Conservation (phyloP, 2,888 invertebrate species). For the Lagria hirta region DNA sequence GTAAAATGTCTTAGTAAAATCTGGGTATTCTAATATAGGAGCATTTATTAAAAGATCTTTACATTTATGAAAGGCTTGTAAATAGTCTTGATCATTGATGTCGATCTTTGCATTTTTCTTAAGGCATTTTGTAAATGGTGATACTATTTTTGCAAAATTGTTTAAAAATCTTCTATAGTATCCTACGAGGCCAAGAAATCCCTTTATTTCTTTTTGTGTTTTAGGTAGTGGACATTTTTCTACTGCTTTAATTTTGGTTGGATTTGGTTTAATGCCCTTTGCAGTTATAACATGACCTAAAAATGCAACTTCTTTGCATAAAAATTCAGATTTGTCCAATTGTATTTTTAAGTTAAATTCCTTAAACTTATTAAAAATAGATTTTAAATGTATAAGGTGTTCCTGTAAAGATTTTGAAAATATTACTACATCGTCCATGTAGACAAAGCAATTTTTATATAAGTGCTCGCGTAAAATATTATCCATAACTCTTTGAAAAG, state of each 20-base stretch:
- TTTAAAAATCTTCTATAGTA: slow-evolving; percentile 2
- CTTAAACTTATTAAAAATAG: slow-evolving; percentile 33
- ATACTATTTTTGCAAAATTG: not conserved
- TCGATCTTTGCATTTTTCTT: not conserved
- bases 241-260: not conserved
- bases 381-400: slow-evolving; percentile 32
- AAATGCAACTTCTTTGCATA: not conserved
- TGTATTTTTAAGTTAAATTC: slow-evolving; percentile 25
- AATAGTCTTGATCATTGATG: slow-evolving; percentile 25
- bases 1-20: slow-evolving; percentile 37
- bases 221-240: not conserved
- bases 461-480: slow-evolving; percentile 36
- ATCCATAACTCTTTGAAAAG: slow-evolving; percentile 43
- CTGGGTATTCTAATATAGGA: slow-evolving; percentile 38
- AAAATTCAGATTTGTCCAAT: slow-evolving; percentile 1
- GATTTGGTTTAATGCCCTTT: not conserved
- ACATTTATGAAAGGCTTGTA: slow-evolving; percentile 29
- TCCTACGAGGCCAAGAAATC: not conserved
- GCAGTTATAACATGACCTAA: slow-evolving; percentile 1
- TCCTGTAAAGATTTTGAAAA: slow-evolving; percentile 31
- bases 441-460: slow-evolving; percentile 41
- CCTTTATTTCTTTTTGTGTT: not conserved
- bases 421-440: slow-evolving; percentile 47
- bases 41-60: slow-evolving; percentile 24
- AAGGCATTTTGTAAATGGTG: slow-evolving; percentile 1